Evolutionary conservation across 2,797 vertebrate genomes (phyloP), one percentile per base, ranked within the genome.

Genomic region (Chelon auratus): DNA sequence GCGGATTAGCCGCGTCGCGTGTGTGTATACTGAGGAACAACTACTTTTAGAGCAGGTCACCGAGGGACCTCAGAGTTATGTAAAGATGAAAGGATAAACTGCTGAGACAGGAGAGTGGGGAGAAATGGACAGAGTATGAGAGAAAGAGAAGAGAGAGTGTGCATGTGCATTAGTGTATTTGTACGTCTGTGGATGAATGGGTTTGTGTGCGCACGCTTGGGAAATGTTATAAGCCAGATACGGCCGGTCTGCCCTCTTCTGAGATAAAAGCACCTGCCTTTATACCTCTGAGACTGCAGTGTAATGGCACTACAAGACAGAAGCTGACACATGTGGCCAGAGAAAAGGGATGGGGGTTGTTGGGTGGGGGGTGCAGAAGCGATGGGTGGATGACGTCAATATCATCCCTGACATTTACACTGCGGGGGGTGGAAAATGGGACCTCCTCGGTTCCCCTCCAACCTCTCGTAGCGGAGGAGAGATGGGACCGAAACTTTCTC

Each of bases 51-150:
- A 82, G 59, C 63, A 58, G 77, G 69, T 83, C 82, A 66, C 80
- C 0, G 20, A 82, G 84, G 84, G 84, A 81, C 54, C 17, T 36
- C 53, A 36, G 63, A 59, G 84, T 91, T 91, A 88, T 81, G 86
- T 89, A 89, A 91, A 89, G 87, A 91, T 87, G 86, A 89, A 85
- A 88, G 82, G 84, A 90, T 90, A 90, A 91, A 92, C 74, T 87
- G 86, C 83, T 86, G 87, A 90, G 87, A 87, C 82, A 80, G 78
- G 77, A 85, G 68, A 86, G 66, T 56, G 69, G 64, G 67, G 74
- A 80, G 73, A 82, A 74, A 79, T 84, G 85, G 82, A 85, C 81
- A 62, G 57, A 74, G 78, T 59, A 48, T n/a, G 73, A 89, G 82
- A 86, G 4, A 26, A 26, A 26, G 2, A 26, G 2, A 30, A 4